Base-by-base conservation (phyloP, 1,140 invertebrate genomes). In the Ceratosolen fusciceps region DNA sequence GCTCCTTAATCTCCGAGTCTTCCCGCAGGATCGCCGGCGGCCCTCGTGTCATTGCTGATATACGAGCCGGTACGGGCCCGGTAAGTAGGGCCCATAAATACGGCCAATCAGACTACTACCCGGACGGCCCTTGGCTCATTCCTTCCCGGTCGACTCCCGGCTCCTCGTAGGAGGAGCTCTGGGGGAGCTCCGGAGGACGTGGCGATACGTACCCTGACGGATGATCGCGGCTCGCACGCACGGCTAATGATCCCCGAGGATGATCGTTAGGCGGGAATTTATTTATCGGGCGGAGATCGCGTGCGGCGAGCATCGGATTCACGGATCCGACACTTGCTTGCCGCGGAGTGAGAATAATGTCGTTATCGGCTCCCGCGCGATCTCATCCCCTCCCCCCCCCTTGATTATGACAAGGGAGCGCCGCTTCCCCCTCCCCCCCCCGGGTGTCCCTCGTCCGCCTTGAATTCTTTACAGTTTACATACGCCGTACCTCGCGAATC, bases 51-150 rank as follows among this genome's bases (percentile, higher is more conserved):
- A 89, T 89, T 90, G 88, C 89, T 89, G 88, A 89, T 90, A 89
- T 90, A 90, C 88, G 89, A 88, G 88, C 85, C 88, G 86, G 88
- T 90, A 90, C 89, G 88, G 88, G 87, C 84, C 86, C 88, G 89
- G 89, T 90, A 89, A 90, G 88, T 90, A 89, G 88, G 87, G 83
- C 86, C 87, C 88, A 89, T 89, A 90, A 90, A 90, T 90, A 85
- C 83, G 87, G 80, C 85, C 87, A 89, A 89, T 89, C 89, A 88
- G 87, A 89, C 84, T 86, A n/a, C n/a, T n/a, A n/a, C n/a, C n/a
- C n/a, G n/a, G n/a, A n/a, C n/a, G 86, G 86, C 87, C 86, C 86
- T 86, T 83, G 86, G 21, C 21, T 14, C 80, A 78, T 82, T 79
- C 82, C 19, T n/a, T 29, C n/a, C 21, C 26, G 1, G 14, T 16